phyloP scores from a whole-genome alignment of 2,113 vertebrate genomes.

The Arothron firmamentum region DNA sequence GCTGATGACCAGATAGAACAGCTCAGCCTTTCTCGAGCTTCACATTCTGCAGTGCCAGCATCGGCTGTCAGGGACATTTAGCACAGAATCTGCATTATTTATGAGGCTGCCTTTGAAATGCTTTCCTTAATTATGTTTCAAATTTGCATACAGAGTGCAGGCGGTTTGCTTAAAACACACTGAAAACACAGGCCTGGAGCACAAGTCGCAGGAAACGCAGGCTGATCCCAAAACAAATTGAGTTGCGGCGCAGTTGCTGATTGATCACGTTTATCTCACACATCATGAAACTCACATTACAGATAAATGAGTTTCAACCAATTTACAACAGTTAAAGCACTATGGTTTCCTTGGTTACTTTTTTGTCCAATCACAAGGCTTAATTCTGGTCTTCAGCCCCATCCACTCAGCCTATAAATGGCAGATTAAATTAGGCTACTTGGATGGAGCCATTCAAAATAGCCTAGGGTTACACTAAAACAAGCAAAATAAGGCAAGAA shows the following conservation, averaged over 20 bases:
- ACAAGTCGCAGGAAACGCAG: constrained; percentile 20
- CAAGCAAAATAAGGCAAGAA: constrained; percentile 67
- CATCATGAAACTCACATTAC: constrained; percentile 52
- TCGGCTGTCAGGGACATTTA: constrained; percentile 70
- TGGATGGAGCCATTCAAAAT: constrained; percentile 70
- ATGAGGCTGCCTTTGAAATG: constrained; percentile 73
- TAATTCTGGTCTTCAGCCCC: constrained; percentile 32
- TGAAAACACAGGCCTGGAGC: constrained; percentile 27
- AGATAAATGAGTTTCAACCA: constrained; percentile 67
- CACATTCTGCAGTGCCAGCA: constrained; percentile 72
- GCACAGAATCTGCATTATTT: constrained; percentile 76
- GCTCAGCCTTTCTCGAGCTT: constrained; percentile 65
- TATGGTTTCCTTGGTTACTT: constrained; percentile 74
- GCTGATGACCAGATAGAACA: constrained; percentile 70
- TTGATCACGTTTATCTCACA: constrained; percentile 69
- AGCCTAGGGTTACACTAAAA: constrained; percentile 70
- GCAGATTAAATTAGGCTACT: constrained; percentile 74
- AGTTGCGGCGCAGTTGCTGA: constrained; percentile 54
- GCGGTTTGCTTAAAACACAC: constrained; percentile 23
- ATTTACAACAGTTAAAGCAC: constrained; percentile 66
- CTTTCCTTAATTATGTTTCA: constrained; percentile 70
- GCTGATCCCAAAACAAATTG: constrained; percentile 41
- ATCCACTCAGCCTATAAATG: constrained; percentile 62
- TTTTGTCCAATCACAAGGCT: constrained; percentile 63
- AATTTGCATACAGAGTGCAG: constrained; percentile 59